Evolutionary conservation across 2,797 vertebrate genomes (phyloP), one percentile per base, ranked within the genome.

Genomic region (Malurus splendens): DNA sequence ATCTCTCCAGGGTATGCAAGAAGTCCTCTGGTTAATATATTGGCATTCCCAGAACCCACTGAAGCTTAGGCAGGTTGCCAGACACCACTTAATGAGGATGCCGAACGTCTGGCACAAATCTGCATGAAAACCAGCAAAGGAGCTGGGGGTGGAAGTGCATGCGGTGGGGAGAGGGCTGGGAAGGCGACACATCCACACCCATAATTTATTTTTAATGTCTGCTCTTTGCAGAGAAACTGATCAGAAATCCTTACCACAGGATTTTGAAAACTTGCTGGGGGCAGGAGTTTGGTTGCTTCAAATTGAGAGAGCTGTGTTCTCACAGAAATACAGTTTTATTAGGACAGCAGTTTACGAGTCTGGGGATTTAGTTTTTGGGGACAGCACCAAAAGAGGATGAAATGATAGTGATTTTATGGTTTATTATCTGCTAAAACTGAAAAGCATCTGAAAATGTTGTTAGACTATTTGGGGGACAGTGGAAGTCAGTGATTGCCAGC

Each of bases 21-120:
- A 96, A 96, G 96, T 96, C 94, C 93, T 96, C 95, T 96, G 96
- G 96, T 97, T 97, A 97, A 97, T 97, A 97, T 96, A 97, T 94
- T 97, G 96, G 96, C 96, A 97, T 97, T 97, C 95, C 96, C 96
- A 97, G 96, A 97, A 97, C 94, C 96, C 93, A 94, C 97, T 96
- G 94, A 96, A 96, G 93, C 89, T 84, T 92, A 87, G 97, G 96
- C 96, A 95, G 91, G 77, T 92, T 96, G 96, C 97, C 97, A 97
- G 96, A 93, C 93, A 94, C 89, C 95, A 94, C 96, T 97, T 97
- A 97, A 96, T 97, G 96, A 97, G 96, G 96, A 95, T 95, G 84
- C 96, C 19, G 93, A 96, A 73, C 93, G 96, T 96, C 96, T 97
- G 97, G 96, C 96, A 93, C 92, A 88, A 83, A 95, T 96, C 96